Conservation (phyloP, 2,888 invertebrate species). For the Lutraria lutraria region DNA sequence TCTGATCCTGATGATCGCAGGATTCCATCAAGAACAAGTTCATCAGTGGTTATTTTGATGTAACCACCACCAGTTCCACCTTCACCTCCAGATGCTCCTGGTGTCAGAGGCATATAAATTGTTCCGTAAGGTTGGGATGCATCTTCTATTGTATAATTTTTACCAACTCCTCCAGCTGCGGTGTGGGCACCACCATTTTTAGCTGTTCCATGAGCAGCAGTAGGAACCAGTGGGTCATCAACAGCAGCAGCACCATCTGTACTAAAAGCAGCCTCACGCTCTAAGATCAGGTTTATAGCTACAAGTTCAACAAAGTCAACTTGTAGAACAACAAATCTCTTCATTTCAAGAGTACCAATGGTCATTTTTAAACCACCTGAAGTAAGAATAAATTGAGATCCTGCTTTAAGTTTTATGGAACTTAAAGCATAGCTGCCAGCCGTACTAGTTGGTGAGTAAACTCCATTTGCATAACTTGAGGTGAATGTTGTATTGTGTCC, state of each 20-base stretch:
- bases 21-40: conserved; percentile 76
- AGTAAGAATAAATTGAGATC: conserved; percentile 72
- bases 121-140: conserved; percentile 76
- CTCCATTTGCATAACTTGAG: conserved; percentile 71
- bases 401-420: conserved; percentile 72
- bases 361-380: conserved; percentile 70
- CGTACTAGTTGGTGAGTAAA: conserved; percentile 67
- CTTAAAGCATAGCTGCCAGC: conserved; percentile 73
- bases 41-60: conserved; percentile 73
- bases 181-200: conserved; percentile 76
- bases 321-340: conserved; percentile 74
- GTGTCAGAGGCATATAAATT: conserved; percentile 70
- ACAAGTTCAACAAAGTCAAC: conserved; percentile 74
- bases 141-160: conserved; percentile 43
- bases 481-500: conserved; percentile 75
- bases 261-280: conserved; percentile 76
- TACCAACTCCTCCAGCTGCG: conserved; percentile 77
- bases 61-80: conserved; percentile 76
- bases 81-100: conserved; percentile 74
- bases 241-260: conserved; percentile 68
- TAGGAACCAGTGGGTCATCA: conserved; percentile 56
- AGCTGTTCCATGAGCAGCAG: conserved; percentile 61
- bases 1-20: conserved; percentile 74
- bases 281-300: conserved; percentile 74
- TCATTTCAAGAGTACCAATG: conserved; percentile 75